Evolutionary conservation across 23 tunicate species (phyloP), one percentile per base, ranked within the genome.

Genomic region (Styela clava): DNA sequence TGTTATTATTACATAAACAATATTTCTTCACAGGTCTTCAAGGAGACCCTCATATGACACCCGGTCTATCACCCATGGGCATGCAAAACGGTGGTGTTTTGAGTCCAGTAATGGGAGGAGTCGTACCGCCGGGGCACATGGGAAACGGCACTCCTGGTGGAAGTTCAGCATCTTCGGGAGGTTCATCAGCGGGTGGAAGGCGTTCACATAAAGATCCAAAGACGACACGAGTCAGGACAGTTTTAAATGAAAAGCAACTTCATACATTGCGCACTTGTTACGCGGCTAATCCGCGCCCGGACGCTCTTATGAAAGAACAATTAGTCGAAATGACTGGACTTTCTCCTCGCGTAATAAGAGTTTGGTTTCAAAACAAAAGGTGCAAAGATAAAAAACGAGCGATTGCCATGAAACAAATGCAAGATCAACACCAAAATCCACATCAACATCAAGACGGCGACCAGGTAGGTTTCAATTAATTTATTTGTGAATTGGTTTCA

Each of bases 261-360:
- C 95, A 85, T 83, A 89, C 95, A 7, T 52, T 94, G 52, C 71
- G 91, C 31, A 82, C 98, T 21, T 94, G 95, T 79, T 94, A 94
- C 85, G 91, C 87, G 29, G 95, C 95, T 0, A 94, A 94, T 77
- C 92, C 95, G 34, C 82, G 98, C 31, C 98, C 98, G 19, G 98
- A 94, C 82, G 98, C 98, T 26, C 72, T 94, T 1, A 94, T 94
- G 98, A 94, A 94, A 77, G 98, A 94, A 74, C 98, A 94, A 83
- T 86, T 94, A 63, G 92, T 91, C 23, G 95, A 88, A 74, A 94
- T 94, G 95, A 94, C 98, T 37, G 98, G 95, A 2, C 64, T 94
- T 2, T 85, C 98, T 1, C 82, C 95, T 31, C 85, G 98, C 26
- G 98, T 94, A 12, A 94, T 94, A 29, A 78, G 98, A 23, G 98